Evolutionary conservation across 2,113 vertebrate species (phyloP), one percentile per base, ranked within the genome.

Genomic region (Rhinolophus sinicus): DNA sequence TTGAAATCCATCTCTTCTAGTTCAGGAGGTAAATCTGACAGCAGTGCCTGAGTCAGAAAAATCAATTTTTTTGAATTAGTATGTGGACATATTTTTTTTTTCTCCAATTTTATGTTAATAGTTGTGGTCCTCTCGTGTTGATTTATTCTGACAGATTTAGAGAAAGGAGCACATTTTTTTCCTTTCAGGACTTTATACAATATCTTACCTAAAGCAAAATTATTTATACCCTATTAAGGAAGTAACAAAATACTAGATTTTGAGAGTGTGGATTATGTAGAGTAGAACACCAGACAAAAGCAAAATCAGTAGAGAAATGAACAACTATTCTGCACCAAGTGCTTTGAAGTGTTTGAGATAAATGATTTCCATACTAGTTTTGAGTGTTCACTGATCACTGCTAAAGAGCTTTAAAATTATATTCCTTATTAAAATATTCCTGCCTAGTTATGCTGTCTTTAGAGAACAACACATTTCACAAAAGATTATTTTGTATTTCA

Each of bases 1-100:
- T 97, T 99, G 98, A 98, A 98, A 97, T 99, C 99, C 99, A 98
- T 99, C 98, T 99, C 99, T 98, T 99, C 99, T 97, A 99, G 98
- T 95, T 99, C 99, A 95, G 99, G 99, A 99, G 99, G 99, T 99
- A 99, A 99, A 98, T 99, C 99, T 98, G 99, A 99, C 93, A 99
- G 98, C 97, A 99, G 99, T 96, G 99, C 99, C 99, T 99, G 58
- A 8, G 38, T 96, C n/a, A 64, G 73, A 97, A 95, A 95, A 86
- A 93, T 75, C 54, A 94, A 93, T 12, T 87, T 70, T 92, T 94
- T 75, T 75, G 14, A 38, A 89, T 33, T 87, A 96, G 70, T 95
- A 62, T 11, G 2, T 38, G 65, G 19, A 18, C 18, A 96, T 2
- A 70, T 90, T 93, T 90, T 60, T 8, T 90, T 93, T 90, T 60